Base-by-base conservation (phyloP, 1,140 invertebrate genomes). In the Leptinotarsa texana region DNA sequence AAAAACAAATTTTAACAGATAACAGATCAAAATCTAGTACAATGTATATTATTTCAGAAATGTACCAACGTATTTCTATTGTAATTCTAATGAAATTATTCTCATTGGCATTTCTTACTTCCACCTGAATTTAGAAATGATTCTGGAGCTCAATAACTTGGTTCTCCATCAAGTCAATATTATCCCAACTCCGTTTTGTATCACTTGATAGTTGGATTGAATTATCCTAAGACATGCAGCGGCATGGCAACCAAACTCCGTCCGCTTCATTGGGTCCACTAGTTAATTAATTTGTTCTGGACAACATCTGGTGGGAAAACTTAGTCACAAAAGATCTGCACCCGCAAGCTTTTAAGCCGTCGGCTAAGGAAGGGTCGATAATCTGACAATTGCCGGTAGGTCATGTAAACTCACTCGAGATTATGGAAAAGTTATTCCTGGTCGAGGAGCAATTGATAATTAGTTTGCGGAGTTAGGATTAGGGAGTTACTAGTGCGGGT, bases 311-410 rank as follows among this genome's bases (percentile, higher is more conserved):
- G 4, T 57, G 4, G n/a, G 15, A 18, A 57, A 57, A 57, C 51
- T 57, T 57, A 4, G 13, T n/a, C 13, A 15, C 51, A 13, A 18
- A 57, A 57, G n/a, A 57, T 42, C 33, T 42, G 33, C 33, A 18
- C 17, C 51, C n/a, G n/a, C 51, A 57, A 18, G 51, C 51, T 18
- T 57, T 4, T n/a, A 57, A n/a, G n/a, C 51, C 51, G 17, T 57
- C n/a, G 51, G n/a, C 51, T 18, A 57, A 57, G 51, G 51, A 57
- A 57, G 51, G 51, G n/a, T 18, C 51, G 51, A 57, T 57, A 57
- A 57, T 57, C 51, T 57, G 17, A 57, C 51, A 57, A 57, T 57
- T 57, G 51, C 51, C 51, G 51, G 15, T 57, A 57, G 51, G 51
- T 57, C 51, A 57, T 57, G 51, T 57, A 17, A 18, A 57, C 51